These are phyloP conservation scores for Steinernema carpocapsae DNA, from an alignment of 2,888 invertebrate species.

Conservation along the genomic window DNA sequence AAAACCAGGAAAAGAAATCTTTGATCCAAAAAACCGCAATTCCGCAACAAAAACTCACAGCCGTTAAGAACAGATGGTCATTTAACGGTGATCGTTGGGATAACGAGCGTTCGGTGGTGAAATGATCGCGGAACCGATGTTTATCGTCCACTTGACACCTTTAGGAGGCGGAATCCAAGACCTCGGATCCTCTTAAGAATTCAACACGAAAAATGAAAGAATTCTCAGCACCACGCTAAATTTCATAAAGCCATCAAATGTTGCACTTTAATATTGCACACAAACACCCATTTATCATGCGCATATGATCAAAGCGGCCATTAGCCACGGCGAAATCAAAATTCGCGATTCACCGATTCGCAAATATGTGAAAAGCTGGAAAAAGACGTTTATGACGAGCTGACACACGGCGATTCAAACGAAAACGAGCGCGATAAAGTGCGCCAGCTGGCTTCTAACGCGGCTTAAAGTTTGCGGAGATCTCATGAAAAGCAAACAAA, in stretches of 20 bases:
- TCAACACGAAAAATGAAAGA: too few species aligned
- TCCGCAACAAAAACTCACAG: too few species aligned
- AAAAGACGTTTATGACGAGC: background rate
- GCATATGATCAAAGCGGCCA: background rate
- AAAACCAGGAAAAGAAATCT: too few species aligned
- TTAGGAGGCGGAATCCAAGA: background rate
- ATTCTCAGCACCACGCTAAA: too few species aligned
- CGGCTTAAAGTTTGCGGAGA: conserved; percentile 15
- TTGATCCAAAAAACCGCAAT: too few species aligned
- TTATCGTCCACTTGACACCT: conserved; percentile 9
- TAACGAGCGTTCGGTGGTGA: background rate
- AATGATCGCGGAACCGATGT: background rate
- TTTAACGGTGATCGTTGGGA: background rate
- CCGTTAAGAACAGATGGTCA: background rate
- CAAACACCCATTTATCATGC: too few species aligned
- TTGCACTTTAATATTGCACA: too few species aligned
- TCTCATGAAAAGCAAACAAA: conserved; percentile 32
- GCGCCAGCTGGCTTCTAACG: background rate
- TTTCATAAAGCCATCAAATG: too few species aligned
- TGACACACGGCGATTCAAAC: too few species aligned
- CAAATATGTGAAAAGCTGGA: background rate
- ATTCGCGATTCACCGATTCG: too few species aligned
- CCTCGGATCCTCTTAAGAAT: too few species aligned
- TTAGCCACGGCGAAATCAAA: too few species aligned
- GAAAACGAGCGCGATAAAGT: background rate